phyloP scores from a whole-genome alignment of 2,888 invertebrate species.

The Synergus laeviventris region DNA sequence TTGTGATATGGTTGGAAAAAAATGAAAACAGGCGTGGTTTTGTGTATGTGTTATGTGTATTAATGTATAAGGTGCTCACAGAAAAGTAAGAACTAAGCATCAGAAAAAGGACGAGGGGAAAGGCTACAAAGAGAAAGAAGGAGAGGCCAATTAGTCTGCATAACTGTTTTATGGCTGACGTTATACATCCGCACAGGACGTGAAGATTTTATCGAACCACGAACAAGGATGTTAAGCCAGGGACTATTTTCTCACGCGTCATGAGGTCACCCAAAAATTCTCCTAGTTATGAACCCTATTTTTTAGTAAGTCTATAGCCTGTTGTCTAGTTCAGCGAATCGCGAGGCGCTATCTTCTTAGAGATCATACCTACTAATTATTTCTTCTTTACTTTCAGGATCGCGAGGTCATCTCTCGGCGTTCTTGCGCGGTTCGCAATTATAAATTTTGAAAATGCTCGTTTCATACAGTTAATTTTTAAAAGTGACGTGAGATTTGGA shows the following conservation, averaged over 20 bases:
- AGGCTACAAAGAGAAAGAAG: slow-evolving; percentile 39
- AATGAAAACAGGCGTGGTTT: slow-evolving; percentile 46
- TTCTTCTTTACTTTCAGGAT: slow-evolving; percentile 19
- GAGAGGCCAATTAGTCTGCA: slow-evolving; percentile 67
- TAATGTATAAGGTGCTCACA: not conserved
- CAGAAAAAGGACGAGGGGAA: slow-evolving; percentile 25
- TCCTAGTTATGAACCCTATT: slow-evolving; percentile 13
- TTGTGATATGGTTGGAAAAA: slow-evolving; percentile 64
- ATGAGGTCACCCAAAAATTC: slow-evolving; percentile 50
- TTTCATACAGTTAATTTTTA: not conserved
- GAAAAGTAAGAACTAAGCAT: slow-evolving; percentile 37
- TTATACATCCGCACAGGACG: slow-evolving; percentile 60
- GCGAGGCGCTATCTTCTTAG: not conserved
- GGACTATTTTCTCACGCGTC: slow-evolving; percentile 64
- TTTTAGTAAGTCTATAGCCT: not conserved
- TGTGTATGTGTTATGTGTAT: slow-evolving; percentile 46
- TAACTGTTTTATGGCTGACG: slow-evolving; percentile 63
- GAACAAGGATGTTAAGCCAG: slow-evolving; percentile 59
- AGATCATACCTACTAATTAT: slow-evolving; percentile 25
- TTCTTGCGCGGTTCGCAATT: not conserved
- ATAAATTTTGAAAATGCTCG: not conserved
- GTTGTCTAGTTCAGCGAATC: slow-evolving; percentile 7
- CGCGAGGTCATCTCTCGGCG: not conserved
- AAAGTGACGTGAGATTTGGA: not conserved
- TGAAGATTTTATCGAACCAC: slow-evolving; percentile 63